Percentiles rank a stretch among this genome's conserved stretches.
These are phyloP conservation scores for Eulacestoma nigropectus DNA, from an alignment of 2,113 vertebrate species.

Conservation along the genomic window DNA sequence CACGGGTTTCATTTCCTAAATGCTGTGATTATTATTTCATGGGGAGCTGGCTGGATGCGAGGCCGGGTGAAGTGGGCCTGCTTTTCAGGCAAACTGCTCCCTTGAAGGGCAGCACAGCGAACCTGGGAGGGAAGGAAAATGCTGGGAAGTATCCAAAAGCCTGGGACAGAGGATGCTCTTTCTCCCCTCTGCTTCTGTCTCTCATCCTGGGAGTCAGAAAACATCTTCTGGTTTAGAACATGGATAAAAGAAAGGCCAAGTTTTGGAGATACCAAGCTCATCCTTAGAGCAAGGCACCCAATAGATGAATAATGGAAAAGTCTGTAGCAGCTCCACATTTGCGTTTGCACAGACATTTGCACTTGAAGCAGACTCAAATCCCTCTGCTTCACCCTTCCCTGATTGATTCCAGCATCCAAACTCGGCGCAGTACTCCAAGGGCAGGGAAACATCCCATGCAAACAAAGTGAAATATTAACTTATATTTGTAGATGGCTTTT, in stretches of 20 bases:
- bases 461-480: neutral
- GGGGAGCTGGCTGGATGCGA: neutral
- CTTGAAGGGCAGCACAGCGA: neutral
- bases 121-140: neutral
- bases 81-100: neutral
- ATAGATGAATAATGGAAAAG: neutral
- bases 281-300: neutral
- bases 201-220: neutral
- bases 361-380: neutral
- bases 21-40: constrained; percentile 4
- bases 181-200: neutral
- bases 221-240: neutral
- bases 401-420: neutral
- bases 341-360: constrained; percentile 6
- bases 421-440: neutral
- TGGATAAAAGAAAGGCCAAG: neutral
- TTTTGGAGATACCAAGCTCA: neutral
- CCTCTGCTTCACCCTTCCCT: neutral
- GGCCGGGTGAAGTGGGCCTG: neutral
- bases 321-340: neutral
- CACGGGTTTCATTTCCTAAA: neutral
- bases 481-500: neutral
- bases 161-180: neutral
- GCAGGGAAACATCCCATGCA: neutral
- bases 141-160: neutral